These are phyloP conservation scores for Pogonomyrmex barbatus DNA, from an alignment of 1,140 invertebrate genomes.

Conservation along the genomic window DNA sequence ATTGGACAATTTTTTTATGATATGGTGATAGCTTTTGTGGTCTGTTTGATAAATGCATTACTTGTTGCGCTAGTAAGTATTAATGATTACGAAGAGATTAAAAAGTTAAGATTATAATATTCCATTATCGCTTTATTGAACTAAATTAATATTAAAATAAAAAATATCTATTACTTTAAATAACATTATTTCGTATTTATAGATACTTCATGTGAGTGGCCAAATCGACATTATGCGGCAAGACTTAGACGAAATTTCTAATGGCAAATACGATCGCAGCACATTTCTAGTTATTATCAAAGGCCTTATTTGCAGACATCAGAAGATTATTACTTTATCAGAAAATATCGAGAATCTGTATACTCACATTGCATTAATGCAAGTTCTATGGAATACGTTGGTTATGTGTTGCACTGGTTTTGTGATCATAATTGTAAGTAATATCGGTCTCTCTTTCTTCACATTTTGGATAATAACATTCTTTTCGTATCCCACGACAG, in stretches of 20 bases:
- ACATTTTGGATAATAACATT: background rate
- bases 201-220: conserved; percentile 67
- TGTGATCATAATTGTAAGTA: conserved; percentile 64
- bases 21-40: background rate
- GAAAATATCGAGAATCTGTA: conserved; percentile 63
- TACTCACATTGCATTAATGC: conserved; percentile 57
- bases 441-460: background rate
- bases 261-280: background rate
- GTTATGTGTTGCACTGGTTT: conserved; percentile 66
- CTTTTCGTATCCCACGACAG: background rate
- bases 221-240: conserved; percentile 67
- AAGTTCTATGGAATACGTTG: conserved; percentile 65
- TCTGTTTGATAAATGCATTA: conserved; percentile 44
- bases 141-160: background rate
- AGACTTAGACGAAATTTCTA: conserved; percentile 13
- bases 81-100: background rate
- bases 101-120: background rate
- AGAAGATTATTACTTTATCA: conserved; percentile 57
- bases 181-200: background rate
- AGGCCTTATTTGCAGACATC: conserved; percentile 45
- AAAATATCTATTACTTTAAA: background rate
- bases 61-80: conserved; percentile 58
- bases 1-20: conserved; percentile 52
- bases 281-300: background rate
- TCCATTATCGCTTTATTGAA: background rate